Base-by-base conservation (phyloP, 2,888 invertebrate genomes). In the Thereva nobilitata region DNA sequence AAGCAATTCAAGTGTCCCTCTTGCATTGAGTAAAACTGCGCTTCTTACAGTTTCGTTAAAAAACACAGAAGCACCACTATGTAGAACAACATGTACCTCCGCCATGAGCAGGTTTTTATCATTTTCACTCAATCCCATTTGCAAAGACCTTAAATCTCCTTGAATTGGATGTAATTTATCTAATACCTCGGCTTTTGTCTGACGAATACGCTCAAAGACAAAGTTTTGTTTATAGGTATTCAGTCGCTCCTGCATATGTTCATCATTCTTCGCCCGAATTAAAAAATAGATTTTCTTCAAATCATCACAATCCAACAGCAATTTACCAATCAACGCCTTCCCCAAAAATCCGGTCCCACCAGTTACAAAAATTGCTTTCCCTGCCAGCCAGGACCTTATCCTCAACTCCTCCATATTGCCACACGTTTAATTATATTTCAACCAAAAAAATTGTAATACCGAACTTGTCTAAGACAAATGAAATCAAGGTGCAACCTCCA, bases 11-110 rank as follows among this genome's bases (percentile, higher is more conserved):
- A 65, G 50, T 1, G 72, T 71, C 1, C 73, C 72, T 7, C 68
- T 68, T 6, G 70, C 66, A 65, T 74, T 74, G 37, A 70, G 59
- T 50, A 54, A 12, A 12, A 72, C 54, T 4, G 72, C 74, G 68
- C 71, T 77, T 78, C 79, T 77, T 44, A 86, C 75, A 5, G 79
- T 78, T 71, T 84, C 84, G 72, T 85, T 83, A 73, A 85, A 85
- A 69, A 80, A 75, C 42, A 85, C 81, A 4, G 84, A 83, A 7
- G 85, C 85, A n/a, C 84, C 85, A 70, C 82, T 82, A 74, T 85
- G 84, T 72, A 85, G 82, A 7, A 85, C 82, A 55, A 85, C 74
- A 57, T 81, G 72, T 9, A 83, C 78, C 37, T 71, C 64, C 8
- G 65, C 44, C 6, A 42, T 54, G 9, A 72, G 45, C 6, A 41